Conservation (phyloP, 2,797 vertebrate genomes). For the Adrianichthys oophorus region DNA sequence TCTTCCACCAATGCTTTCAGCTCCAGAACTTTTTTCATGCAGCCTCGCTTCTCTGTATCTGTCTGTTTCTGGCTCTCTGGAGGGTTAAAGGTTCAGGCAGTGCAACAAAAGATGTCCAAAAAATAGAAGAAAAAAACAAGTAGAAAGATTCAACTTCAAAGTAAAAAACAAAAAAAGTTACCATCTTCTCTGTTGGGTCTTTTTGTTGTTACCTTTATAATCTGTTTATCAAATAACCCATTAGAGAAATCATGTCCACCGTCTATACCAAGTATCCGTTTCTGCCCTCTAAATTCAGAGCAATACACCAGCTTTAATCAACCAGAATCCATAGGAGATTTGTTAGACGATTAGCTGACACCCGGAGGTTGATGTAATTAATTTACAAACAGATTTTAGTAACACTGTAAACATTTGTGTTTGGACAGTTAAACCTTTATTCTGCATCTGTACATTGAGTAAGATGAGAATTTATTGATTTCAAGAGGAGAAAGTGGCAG, state of each 20-base stretch:
- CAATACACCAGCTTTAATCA: too few relatives aligned
- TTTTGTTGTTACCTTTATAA: too few relatives aligned
- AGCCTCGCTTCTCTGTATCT: slow-evolving; percentile 20
- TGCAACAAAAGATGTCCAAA: slow-evolving; percentile 39
- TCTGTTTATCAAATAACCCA: too few relatives aligned
- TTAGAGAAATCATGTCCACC: too few relatives aligned
- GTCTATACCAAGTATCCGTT: too few relatives aligned
- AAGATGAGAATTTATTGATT: slow-evolving; percentile 54
- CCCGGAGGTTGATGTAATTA: neutral
- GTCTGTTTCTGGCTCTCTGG: slow-evolving; percentile 39
- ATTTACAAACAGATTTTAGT: neutral
- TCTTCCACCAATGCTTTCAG: slow-evolving; percentile 48
- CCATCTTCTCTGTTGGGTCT: too few relatives aligned
- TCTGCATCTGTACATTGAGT: slow-evolving; percentile 26
- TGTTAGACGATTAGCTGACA: neutral
- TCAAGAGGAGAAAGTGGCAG: slow-evolving; percentile 8
- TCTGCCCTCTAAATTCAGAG: too few relatives aligned
- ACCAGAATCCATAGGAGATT: neutral
- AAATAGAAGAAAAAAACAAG: slow-evolving; percentile 32
- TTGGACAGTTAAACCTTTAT: slow-evolving; percentile 5
- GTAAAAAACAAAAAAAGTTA: too few relatives aligned
- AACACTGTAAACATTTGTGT: neutral
- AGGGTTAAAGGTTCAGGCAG: slow-evolving; percentile 35
- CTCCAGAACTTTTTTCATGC: slow-evolving; percentile 32
- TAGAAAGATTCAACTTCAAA: neutral